Conservation (phyloP, 2,797 vertebrate species). For the Simalia tracyae region DNA sequence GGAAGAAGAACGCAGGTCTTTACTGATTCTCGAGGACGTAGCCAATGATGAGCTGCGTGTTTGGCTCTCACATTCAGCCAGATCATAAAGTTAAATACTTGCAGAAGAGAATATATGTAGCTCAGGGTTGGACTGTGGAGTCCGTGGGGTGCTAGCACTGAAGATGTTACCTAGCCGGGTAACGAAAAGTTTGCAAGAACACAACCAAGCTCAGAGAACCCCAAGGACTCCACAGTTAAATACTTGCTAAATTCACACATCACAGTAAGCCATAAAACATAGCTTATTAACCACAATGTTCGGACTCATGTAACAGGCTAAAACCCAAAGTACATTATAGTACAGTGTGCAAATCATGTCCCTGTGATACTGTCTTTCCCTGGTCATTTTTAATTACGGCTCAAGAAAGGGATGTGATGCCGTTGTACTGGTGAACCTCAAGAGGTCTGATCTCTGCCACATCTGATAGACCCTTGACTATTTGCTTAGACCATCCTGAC, state of each 20-base stretch:
- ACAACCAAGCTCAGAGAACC: no score
- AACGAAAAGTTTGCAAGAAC: no score
- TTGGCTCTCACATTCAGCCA: neutral
- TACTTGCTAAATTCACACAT: neutral
- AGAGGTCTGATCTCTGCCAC: neutral
- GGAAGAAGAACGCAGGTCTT: no score
- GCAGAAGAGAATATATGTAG: neutral
- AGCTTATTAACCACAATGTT: neutral
- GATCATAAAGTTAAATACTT: neutral
- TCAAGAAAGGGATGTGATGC: neutral
- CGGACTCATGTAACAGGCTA: neutral
- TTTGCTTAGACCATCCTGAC: neutral
- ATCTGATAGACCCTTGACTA: neutral
- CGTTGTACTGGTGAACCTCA: neutral
- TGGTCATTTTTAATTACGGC: neutral
- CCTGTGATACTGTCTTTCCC: neutral
- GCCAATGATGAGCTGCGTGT: neutral
- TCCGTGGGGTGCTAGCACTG: no score
- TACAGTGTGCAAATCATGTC: neutral
- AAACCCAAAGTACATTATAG: neutral
- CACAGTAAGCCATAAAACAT: neutral
- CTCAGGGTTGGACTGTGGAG: no score
- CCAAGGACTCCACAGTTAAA: no score
- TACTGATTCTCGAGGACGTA: neutral
- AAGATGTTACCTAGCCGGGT: no score